Conservation (phyloP, 2,888 invertebrate genomes). For the Tholera decimalis region DNA sequence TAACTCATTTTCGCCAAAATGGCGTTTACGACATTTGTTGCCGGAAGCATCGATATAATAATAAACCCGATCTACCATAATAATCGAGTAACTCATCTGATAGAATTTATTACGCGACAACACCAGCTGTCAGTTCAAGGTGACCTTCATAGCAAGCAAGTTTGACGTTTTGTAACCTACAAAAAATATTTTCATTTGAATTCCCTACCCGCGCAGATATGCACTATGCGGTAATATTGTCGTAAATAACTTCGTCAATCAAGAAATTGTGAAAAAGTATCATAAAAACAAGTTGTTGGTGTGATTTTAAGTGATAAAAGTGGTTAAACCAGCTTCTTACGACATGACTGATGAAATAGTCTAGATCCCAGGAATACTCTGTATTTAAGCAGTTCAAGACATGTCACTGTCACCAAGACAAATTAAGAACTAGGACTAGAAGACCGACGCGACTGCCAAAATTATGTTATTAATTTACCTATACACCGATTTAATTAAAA, state of each 20-base stretch:
- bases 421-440: no score
- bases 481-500: no score
- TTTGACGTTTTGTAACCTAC: constrained; percentile 85
- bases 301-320: constrained; percentile 81
- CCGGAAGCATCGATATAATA: neutral
- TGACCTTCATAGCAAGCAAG: constrained; percentile 83
- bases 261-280: constrained; percentile 70
- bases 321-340: constrained; percentile 60
- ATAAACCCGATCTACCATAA: neutral
- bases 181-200: constrained; percentile 83
- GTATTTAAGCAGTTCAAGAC: no score
- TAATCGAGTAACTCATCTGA: neutral
- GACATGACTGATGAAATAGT: no score
- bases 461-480: no score
- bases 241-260: constrained; percentile 74
- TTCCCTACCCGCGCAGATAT: constrained; percentile 88
- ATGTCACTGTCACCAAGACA: no score
- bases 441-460: no score
- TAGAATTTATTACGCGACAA: constrained; percentile 37
- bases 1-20: no score
- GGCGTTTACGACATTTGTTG: no score
- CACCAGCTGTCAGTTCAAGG: constrained; percentile 83
- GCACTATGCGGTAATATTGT: constrained; percentile 73
- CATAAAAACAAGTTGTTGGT: constrained; percentile 75
- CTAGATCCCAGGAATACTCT: no score